Evolutionary conservation across 2,797 vertebrate genomes (phyloP), one percentile per base, ranked within the genome.

Genomic region (Peromyscus aztecus): DNA sequence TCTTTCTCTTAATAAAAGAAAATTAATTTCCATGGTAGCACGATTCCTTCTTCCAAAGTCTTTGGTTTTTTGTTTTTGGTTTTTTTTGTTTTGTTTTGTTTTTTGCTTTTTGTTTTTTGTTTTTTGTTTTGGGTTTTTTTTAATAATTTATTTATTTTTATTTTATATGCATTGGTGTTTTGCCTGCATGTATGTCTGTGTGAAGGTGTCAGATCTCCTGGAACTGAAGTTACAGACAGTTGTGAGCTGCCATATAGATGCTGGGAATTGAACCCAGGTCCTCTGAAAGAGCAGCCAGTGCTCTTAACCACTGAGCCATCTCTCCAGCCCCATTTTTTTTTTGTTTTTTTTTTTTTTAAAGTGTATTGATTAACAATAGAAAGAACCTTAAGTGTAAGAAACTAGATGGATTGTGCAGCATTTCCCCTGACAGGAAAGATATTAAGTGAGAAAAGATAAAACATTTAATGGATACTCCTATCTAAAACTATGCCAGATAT

Each of bases 401-500:
- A 94, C n/a, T 21, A 95, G 52, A 82, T 43, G 81, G 71, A 43
- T 82, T 90, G 84, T 71, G 91, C 4, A 94, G n/a, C 31, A 90
- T 94, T 90, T 95, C 63, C 81, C 81, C 73, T 96, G 59, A 96
- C 1, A 84, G 27, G 46, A 85, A 97, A 93, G 61, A 77, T 55
- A 94, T 94, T 96, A 93, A 96, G 63, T 94, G 94, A 86, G 55
- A 75, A 92, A 94, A 91, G 67, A 94, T 69, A 82, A 96, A 96
- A 90, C 61, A 75, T 29, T 87, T 63, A 84, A 78, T 80, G 12
- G 86, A 96, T 85, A 92, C 5, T 40, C 61, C 63, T 82, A 95
- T 19, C 23, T 93, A 86, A 95, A 95, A 88, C 75, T 29, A 93
- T 34, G 94, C 84, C 10, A 95, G 93, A 93, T 75, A 77, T 55